phyloP scores from a whole-genome alignment of 2,888 invertebrate genomes.

The Cybosia mesomella region DNA sequence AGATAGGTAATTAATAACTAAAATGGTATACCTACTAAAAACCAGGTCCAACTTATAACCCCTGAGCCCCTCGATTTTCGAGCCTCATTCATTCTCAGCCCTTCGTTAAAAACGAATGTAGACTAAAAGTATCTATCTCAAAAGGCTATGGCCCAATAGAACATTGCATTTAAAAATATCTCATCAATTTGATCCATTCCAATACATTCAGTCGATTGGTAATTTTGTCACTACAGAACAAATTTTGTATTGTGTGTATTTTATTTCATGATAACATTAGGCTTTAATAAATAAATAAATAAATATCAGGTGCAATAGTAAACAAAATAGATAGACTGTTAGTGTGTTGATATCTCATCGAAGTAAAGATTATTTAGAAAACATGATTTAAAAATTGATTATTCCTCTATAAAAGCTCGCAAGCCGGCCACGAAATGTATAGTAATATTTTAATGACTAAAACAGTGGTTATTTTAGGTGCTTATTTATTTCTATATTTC shows the following conservation, averaged over 20 bases:
- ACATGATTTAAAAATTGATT: constrained; percentile 40
- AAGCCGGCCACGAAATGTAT: constrained; percentile 70
- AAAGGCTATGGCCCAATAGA: not conserved
- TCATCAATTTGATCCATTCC: too few species aligned
- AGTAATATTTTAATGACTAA: constrained; percentile 57
- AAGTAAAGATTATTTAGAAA: constrained; percentile 24
- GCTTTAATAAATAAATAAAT: not conserved
- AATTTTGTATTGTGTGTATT: constrained; percentile 3
- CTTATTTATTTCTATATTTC: constrained; percentile 53
- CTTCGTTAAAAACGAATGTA: too few species aligned
- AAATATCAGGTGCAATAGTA: constrained; percentile 2
- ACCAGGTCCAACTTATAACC: too few species aligned
- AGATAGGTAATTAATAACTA: too few species aligned
- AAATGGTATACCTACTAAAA: too few species aligned
- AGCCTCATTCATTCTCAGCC: too few species aligned
- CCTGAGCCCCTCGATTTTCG: too few species aligned
- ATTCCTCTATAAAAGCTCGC: constrained; percentile 25
- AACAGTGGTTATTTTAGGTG: constrained; percentile 56
- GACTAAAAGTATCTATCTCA: not conserved
- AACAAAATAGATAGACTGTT: constrained; percentile 1
- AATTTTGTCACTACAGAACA: too few species aligned
- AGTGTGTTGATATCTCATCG: not conserved
- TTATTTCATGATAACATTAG: not conserved
- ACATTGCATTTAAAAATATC: not conserved
- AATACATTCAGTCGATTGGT: too few species aligned